These are phyloP conservation scores for Epinotia brunnichana DNA, from an alignment of 2,888 invertebrate species.

Conservation along the genomic window DNA sequence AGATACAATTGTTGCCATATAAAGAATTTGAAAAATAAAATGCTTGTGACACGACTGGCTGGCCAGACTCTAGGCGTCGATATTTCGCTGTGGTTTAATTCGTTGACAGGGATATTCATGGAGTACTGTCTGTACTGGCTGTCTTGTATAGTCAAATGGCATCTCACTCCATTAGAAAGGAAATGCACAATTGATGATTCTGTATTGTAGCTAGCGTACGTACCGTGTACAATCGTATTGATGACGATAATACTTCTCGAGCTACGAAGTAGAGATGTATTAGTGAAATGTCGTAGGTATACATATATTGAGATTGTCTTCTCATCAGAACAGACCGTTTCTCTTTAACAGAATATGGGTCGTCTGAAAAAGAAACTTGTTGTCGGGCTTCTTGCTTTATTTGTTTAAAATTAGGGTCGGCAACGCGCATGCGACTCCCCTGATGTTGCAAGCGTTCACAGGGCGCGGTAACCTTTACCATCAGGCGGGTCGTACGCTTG, in stretches of 20 bases:
- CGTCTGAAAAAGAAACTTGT: background rate
- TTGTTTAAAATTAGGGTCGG: too few species aligned
- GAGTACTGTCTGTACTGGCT: background rate
- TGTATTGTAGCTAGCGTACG: constrained; percentile 20
- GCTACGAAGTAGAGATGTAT: background rate
- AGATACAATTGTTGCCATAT: too few species aligned
- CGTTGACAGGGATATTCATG: background rate
- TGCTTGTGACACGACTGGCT: background rate
- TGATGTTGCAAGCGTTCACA: too few species aligned
- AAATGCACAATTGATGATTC: constrained; percentile 22
- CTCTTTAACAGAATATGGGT: too few species aligned
- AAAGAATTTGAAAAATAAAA: too few species aligned
- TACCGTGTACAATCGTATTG: constrained; percentile 23
- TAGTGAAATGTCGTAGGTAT: background rate
- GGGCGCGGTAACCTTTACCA: too few species aligned
- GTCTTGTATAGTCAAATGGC: constrained; percentile 4
- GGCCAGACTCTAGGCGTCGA: background rate
- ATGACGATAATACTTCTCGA: background rate
- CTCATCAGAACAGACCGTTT: too few species aligned
- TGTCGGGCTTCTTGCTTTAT: too few species aligned
- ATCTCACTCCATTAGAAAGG: constrained; percentile 23
- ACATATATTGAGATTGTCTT: too few species aligned
- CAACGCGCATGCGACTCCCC: too few species aligned
- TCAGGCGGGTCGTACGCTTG: too few species aligned
- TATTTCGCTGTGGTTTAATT: background rate